A percentile compares a stretch with the other conserved stretches of the same genome.
These are phyloP conservation scores for Drosophila arizonae DNA, from an alignment of 1,140 invertebrate genomes.

Conservation along the genomic window DNA sequence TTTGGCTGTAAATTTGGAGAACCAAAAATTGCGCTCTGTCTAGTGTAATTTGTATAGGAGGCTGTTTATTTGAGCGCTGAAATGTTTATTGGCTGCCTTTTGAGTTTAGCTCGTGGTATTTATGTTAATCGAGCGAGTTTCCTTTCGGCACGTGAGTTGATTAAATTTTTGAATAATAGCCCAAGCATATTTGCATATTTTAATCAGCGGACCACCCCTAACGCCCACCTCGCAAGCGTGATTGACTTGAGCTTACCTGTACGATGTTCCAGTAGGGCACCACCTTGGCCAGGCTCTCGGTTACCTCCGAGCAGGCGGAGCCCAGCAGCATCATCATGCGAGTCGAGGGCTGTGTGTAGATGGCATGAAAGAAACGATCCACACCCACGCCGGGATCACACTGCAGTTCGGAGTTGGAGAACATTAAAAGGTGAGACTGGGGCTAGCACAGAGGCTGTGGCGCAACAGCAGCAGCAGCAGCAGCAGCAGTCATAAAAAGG, in stretches of 20 bases:
- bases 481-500: conserved; percentile 57
- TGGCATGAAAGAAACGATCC: conserved; percentile 94
- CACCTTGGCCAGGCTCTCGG: conserved; percentile 93
- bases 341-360: conserved; percentile 90
- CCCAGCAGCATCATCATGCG: conserved; percentile 91
- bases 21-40: conserved; percentile 6
- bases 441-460: neutral
- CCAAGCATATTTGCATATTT: conserved; percentile 49
- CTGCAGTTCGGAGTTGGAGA: conserved; percentile 83
- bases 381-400: conserved; percentile 95
- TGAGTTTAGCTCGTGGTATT: conserved; percentile 52
- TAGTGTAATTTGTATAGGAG: conserved; percentile 60
- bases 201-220: conserved; percentile 30
- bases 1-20: too few relatives aligned
- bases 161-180: conserved; percentile 78
- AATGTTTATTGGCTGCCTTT: conserved; percentile 73
- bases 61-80: conserved; percentile 64
- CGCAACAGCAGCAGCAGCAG: neutral
- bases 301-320: conserved; percentile 94
- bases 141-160: conserved; percentile 70
- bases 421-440: neutral
- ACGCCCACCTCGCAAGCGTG: neutral
- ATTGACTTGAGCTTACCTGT: conserved; percentile 85
- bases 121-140: conserved; percentile 68
- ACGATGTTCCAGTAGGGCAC: conserved; percentile 96